These are phyloP conservation scores for Acanthiza pusilla DNA, from an alignment of 2,797 vertebrate species.

Conservation along the genomic window DNA sequence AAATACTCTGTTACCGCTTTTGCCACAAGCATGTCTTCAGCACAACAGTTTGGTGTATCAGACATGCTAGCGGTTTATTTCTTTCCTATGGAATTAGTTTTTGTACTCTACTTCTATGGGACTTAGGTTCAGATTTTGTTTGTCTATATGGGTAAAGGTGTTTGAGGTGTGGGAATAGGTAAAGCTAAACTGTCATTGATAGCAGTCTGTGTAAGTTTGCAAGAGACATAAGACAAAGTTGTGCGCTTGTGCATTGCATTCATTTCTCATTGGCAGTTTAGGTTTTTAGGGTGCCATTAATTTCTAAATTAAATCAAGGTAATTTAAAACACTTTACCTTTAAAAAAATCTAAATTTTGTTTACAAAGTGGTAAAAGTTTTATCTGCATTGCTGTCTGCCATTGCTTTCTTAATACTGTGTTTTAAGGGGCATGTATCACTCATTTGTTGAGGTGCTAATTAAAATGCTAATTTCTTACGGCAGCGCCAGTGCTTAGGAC, in stretches of 20 bases:
- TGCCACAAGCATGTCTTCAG: not conserved
- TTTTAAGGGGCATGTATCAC: not conserved
- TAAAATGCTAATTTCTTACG: not conserved
- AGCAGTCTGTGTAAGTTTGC: not conserved
- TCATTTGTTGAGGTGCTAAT: not conserved
- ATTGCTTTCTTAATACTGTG: not conserved
- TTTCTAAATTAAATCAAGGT: not conserved
- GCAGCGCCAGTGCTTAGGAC: slow-evolving; percentile 88
- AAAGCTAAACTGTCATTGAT: not conserved
- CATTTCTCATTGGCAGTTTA: not conserved
- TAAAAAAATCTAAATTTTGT: not conserved
- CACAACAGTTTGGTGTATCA: not conserved
- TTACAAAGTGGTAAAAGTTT: not conserved
- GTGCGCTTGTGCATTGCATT: not conserved
- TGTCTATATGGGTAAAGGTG: not conserved
- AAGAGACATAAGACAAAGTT: not conserved
- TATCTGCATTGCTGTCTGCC: not conserved
- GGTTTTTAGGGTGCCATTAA: not conserved
- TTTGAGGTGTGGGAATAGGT: not conserved
- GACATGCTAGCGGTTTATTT: not conserved
- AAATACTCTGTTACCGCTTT: not conserved
- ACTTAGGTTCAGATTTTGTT: not conserved
- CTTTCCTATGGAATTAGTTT: not conserved
- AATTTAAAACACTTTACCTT: not conserved
- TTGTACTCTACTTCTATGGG: not conserved